A percentile compares a stretch with the other conserved stretches of the same genome.
Conservation (phyloP, 1,140 invertebrate genomes). For the Doryteuthis pealeii region DNA sequence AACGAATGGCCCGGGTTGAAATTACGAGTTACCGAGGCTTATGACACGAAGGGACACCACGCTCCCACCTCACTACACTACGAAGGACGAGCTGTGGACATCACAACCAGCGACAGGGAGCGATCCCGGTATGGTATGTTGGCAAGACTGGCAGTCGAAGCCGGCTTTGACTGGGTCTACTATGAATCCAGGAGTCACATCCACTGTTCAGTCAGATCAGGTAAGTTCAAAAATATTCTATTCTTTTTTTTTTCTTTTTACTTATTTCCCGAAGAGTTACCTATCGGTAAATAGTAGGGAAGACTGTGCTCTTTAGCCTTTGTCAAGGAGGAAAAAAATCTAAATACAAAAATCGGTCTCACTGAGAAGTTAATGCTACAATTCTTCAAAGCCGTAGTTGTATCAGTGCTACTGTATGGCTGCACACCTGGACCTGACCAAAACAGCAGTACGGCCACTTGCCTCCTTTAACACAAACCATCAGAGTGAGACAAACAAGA, state of each 20-base stretch:
- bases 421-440: no score
- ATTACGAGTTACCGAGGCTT: conserved; percentile 88
- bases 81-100: conserved; percentile 92
- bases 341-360: no score
- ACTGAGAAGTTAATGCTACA: no score
- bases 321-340: no score
- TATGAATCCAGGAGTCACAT: conserved; percentile 93
- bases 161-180: conserved; percentile 98
- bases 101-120: conserved; percentile 91
- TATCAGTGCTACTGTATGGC: no score
- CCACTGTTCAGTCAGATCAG: conserved; percentile 96
- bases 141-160: conserved; percentile 91
- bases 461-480: no score
- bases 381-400: no score
- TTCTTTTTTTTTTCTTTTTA: not conserved
- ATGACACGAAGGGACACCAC: conserved; percentile 86
- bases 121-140: conserved; percentile 92
- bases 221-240: no score
- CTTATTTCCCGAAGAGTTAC: not conserved
- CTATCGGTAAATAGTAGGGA: no score
- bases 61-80: conserved; percentile 83
- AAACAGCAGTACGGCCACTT: no score
- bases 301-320: no score
- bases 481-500: no score
- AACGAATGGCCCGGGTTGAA: conserved; percentile 96